Base-by-base conservation (phyloP, 1,140 invertebrate genomes). In the Bathynomus jamesi region DNA sequence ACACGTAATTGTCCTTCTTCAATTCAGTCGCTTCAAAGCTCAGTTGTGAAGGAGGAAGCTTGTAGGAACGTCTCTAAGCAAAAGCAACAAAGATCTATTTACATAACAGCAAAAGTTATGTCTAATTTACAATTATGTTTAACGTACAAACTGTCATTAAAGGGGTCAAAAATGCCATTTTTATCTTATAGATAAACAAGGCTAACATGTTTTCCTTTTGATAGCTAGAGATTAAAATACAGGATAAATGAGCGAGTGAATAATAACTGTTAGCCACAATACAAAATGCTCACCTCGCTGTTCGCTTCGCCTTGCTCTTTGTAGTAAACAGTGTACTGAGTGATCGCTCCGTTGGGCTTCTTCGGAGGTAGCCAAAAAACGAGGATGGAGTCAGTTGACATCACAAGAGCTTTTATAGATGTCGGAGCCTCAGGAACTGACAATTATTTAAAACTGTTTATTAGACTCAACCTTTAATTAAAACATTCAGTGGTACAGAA, bases 281-380 rank as follows among this genome's bases (percentile, higher is more conserved):
- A 17, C 46, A 53, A n/a, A 53, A 5, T 17, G 17, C 69, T 67
- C 25, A 76, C 75, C 72, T 78, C 73, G 24, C 53, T 70, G 60
- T 77, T 72, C 62, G 72, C 72, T 53, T 76, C 75, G 60, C 73
- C 77, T 29, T 77, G 89, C 24, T 89, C 89, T 81, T 91, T 90
- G 0, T 90, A 89, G 83, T 97, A 98, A 8, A 98, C 90, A 31
- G 92, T 95, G 82, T 97, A 98, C 81, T 95, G 93, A 10, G 88
- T 92, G 69, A 98, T 90, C 61, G 95, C 87, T 25, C 95, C 96
- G 81, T 98, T 98, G 27, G 93, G 92, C 79, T 93, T 89, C 79
- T 88, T 87, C 66, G 96, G 95, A 76, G 91, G 90, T 78, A 92
- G 89, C 96, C 96, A 98, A 10, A 92, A 94, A 0, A 97, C 91